phyloP scores from a whole-genome alignment of 2,113 vertebrate species.

The Trichomycterus rosablanca region DNA sequence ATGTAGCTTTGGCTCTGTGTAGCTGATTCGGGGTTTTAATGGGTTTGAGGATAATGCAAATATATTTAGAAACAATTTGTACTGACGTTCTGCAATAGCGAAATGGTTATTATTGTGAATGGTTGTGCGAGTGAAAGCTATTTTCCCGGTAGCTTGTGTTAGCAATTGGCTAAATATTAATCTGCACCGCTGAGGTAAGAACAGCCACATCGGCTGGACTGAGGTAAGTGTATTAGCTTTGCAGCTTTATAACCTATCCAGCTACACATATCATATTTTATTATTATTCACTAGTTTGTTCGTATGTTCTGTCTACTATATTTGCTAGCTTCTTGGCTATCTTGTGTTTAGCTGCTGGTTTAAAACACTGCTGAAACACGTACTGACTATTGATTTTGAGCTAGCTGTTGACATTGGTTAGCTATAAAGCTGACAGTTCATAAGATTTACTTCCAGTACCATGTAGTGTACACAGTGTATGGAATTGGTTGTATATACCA shows the following conservation, averaged over 20 bases:
- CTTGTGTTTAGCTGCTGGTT: background rate
- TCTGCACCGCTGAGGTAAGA: conserved; percentile 3
- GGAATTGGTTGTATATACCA: too few relatives aligned
- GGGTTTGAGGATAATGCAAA: conserved; percentile 62
- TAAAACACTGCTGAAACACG: background rate
- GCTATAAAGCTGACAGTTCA: background rate
- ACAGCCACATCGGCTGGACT: conserved; percentile 25
- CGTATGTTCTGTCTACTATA: too few relatives aligned
- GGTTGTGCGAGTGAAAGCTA: conserved; percentile 1
- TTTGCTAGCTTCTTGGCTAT: background rate
- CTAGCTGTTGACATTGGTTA: background rate
- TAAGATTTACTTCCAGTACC: background rate
- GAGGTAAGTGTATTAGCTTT: conserved; percentile 14
- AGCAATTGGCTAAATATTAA: background rate
- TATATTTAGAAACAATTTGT: conserved; percentile 39
- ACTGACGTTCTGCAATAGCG: background rate
- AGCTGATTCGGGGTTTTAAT: conserved; percentile 43
- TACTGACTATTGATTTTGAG: conserved; percentile 1
- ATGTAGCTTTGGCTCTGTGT: conserved; percentile 25
- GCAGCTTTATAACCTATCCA: conserved; percentile 27
- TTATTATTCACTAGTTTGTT: too few relatives aligned
- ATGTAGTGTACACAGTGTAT: too few relatives aligned
- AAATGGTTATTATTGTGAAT: background rate
- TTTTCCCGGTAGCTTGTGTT: too few relatives aligned
- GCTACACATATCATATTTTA: background rate